These are phyloP conservation scores for Noctua fimbriata DNA, from an alignment of 2,888 invertebrate species.

Conservation along the genomic window DNA sequence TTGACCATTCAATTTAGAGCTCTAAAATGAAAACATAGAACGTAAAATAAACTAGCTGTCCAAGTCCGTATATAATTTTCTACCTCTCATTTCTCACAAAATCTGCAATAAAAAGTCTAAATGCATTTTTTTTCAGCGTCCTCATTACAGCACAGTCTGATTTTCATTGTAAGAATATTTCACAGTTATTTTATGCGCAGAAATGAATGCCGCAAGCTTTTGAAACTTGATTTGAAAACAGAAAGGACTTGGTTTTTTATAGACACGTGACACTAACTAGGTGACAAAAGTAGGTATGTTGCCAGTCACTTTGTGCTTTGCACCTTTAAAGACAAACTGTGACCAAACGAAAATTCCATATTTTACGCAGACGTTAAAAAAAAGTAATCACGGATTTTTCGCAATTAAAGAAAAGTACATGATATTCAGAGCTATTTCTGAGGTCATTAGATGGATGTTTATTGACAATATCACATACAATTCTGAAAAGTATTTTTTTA, in stretches of 20 bases:
- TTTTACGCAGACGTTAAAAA: too few species aligned
- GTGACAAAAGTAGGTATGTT: too few species aligned
- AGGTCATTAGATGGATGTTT: too few species aligned
- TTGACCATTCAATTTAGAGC: not conserved
- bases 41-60: not conserved
- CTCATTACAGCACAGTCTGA: constrained; percentile 45
- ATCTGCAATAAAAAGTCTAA: constrained; percentile 24
- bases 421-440: too few species aligned
- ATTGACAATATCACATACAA: too few species aligned
- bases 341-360: too few species aligned
- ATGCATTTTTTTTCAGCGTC: constrained; percentile 51
- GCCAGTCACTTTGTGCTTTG: not conserved
- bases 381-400: too few species aligned
- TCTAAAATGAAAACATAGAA: not conserved
- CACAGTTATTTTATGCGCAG: constrained; percentile 36
- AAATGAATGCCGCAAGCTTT: constrained; percentile 34
- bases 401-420: too few species aligned
- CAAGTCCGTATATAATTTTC: not conserved
- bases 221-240: constrained; percentile 21
- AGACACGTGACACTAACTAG: not conserved
- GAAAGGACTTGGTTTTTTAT: not conserved
- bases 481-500: too few species aligned
- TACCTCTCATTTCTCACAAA: not conserved
- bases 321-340: too few species aligned
- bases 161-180: constrained; percentile 50